Base-by-base conservation (phyloP, 2,113 vertebrate genomes). In the Neolamprologus brichardi region DNA sequence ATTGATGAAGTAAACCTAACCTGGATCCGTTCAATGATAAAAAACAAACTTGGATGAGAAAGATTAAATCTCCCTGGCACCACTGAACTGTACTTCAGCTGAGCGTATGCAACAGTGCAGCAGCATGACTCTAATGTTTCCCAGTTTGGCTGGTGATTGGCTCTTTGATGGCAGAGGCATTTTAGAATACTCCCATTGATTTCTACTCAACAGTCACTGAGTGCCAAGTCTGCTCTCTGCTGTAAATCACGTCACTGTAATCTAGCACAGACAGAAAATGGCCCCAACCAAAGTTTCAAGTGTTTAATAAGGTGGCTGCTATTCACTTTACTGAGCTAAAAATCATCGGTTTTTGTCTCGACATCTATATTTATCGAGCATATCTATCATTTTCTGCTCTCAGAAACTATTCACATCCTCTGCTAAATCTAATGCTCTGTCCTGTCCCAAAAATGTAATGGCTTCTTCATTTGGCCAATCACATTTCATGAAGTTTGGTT, bases 381-480 rank as follows among this genome's bases (percentile, higher is more conserved):
- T 49, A 49, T 75, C 15, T 18, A 30, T 30, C 44, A 75, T 75
- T 44, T 30, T 7, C 44, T 75, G 41, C 41, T 28, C 8, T 37
- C 62, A 67, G 18, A 67, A 37, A 20, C 32, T 0, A 75, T 75
- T 18, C 14, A 11, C 6, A 75, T 30, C 41, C 67, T 72, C 23
- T 3, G 13, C 7, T 44, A 44, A 17, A 44, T 44, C 20, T 18
- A 49, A 1, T 46, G 23, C 14, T 0, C 2, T 44, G 13, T 44
- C n/a, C 0, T 41, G 0, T 46, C 41, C 23, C 8, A 34, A 17
- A 46, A 44, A 18, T 28, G 1, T 75, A 5, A 46, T 46, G 5
- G 23, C 70, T 75, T 75, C 14, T 75, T 46, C 14, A 75, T 75
- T 75, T 18, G 41, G 4, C 15, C 70, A 25, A 28, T 28, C 20